phyloP scores from a whole-genome alignment of 2,797 vertebrate genomes.

The Rousettus madagascariensis region DNA sequence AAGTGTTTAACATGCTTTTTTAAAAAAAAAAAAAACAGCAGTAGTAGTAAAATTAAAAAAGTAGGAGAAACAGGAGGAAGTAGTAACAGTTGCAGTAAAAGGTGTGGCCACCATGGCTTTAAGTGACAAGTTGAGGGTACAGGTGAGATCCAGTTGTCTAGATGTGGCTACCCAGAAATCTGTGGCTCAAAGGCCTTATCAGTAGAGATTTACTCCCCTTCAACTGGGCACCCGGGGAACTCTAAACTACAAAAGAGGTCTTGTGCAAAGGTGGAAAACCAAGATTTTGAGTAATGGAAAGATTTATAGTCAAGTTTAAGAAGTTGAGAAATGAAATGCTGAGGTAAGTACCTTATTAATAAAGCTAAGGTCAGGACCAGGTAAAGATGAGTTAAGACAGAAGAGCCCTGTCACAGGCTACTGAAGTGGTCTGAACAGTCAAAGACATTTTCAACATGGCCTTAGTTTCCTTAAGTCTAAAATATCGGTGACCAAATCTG shows the following conservation, averaged over 20 bases:
- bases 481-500: background rate
- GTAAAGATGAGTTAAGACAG: constrained; percentile 61
- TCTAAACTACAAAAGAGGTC: constrained; percentile 42
- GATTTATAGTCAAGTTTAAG: constrained; percentile 70
- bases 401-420: background rate
- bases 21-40: background rate
- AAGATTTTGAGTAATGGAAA: background rate
- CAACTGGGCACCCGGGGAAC: constrained; percentile 30
- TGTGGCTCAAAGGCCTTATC: background rate
- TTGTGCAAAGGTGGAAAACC: constrained; percentile 40
- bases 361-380: constrained; percentile 62
- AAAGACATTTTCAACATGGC: background rate
- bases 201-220: constrained; percentile 42
- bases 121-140: background rate
- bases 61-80: background rate
- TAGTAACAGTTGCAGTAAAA: background rate
- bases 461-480: constrained; percentile 61
- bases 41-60: background rate
- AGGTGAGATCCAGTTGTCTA: background rate
- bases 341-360: constrained; percentile 70
- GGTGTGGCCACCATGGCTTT: background rate
- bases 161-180: background rate
- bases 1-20: background rate
- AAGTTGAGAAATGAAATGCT: constrained; percentile 71
- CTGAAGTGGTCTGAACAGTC: background rate